These are phyloP conservation scores for Patella depressa DNA, from an alignment of 2,888 invertebrate genomes.

Conservation along the genomic window DNA sequence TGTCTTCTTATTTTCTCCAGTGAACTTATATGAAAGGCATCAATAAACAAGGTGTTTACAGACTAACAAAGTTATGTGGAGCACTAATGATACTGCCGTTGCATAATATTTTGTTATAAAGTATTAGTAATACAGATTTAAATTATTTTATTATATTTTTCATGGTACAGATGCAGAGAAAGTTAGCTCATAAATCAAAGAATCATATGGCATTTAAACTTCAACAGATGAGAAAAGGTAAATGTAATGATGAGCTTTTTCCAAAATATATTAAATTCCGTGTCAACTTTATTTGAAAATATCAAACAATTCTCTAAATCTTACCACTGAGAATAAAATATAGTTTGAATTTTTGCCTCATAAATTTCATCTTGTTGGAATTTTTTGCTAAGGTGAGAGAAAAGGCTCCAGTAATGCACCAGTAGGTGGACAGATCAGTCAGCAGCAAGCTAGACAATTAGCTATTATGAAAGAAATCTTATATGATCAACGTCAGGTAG, in stretches of 20 bases:
- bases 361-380: too few species aligned
- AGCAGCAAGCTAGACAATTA: constrained; percentile 52
- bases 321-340: too few species aligned
- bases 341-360: too few species aligned
- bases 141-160: neutral
- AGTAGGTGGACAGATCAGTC: neutral
- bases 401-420: constrained; percentile 31
- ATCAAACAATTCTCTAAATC: too few species aligned
- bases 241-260: neutral
- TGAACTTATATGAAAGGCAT: too few species aligned
- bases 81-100: too few species aligned
- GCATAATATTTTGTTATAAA: too few species aligned
- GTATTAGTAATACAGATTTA: too few species aligned
- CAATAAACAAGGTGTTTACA: too few species aligned
- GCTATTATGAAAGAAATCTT: constrained; percentile 65
- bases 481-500: constrained; percentile 63
- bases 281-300: too few species aligned
- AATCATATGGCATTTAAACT: constrained; percentile 49
- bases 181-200: constrained; percentile 53
- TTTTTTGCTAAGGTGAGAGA: constrained; percentile 41
- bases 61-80: too few species aligned
- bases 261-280: too few species aligned
- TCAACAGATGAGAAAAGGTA: constrained; percentile 45
- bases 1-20: neutral
- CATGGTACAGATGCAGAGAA: constrained; percentile 50